phyloP scores from a whole-genome alignment of 53 echinoderm and acorn worm genomes.

The Stichopus horrens region DNA sequence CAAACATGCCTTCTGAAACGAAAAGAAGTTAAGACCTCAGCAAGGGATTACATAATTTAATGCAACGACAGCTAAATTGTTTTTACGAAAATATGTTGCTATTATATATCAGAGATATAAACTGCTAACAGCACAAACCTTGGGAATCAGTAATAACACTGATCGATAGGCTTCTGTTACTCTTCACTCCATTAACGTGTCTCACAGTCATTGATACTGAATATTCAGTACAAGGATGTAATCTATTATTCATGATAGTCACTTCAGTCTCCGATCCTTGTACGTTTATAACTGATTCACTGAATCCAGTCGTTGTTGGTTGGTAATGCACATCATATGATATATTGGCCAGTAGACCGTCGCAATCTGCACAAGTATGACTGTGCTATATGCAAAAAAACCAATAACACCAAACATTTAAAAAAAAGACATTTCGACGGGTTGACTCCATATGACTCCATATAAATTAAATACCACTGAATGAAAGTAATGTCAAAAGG shows the following conservation, averaged over 20 bases:
- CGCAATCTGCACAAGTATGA: neutral
- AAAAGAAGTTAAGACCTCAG: too few relatives aligned
- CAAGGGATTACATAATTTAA: too few relatives aligned
- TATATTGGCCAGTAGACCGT: too few relatives aligned
- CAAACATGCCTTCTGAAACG: too few relatives aligned
- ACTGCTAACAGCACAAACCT: neutral
- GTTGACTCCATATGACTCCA: too few relatives aligned
- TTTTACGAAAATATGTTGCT: too few relatives aligned
- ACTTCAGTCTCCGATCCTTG: neutral
- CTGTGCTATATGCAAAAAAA: neutral
- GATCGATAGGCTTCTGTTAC: neutral
- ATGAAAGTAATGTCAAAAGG: too few relatives aligned
- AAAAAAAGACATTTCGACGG: too few relatives aligned
- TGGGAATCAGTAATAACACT: neutral
- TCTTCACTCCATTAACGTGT: neutral
- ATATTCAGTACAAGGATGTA: neutral
- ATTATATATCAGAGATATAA: too few relatives aligned
- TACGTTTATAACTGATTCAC: neutral
- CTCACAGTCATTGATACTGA: neutral
- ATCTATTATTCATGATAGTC: neutral
- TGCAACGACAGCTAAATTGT: too few relatives aligned
- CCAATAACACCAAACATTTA: too few relatives aligned
- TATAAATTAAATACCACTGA: too few relatives aligned
- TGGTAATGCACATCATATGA: neutral
- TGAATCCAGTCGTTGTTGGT: neutral